Conservation (phyloP, 1,140 invertebrate species). For the Drosophila kepulauana region DNA sequence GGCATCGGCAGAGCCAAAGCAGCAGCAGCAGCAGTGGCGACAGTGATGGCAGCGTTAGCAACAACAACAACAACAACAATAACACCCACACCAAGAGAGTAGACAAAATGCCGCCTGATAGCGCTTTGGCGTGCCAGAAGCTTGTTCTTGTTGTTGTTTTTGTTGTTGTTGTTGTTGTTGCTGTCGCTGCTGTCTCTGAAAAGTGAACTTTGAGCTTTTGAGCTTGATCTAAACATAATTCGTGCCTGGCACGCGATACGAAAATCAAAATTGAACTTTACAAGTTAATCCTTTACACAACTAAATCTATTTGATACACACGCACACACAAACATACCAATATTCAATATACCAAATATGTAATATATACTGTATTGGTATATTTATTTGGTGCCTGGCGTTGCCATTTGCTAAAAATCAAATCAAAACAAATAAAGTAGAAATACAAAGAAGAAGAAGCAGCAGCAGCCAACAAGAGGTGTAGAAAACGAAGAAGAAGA, state of each 20-base stretch:
- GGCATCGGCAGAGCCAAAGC: not conserved
- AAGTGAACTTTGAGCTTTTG: conserved; percentile 44
- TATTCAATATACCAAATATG: not conserved
- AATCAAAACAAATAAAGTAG: conserved; percentile 28
- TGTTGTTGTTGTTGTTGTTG: conserved; percentile 1
- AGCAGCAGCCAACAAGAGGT: not conserved
- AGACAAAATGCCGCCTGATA: conserved; percentile 51
- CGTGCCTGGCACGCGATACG: conserved; percentile 66
- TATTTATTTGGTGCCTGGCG: conserved; percentile 29
- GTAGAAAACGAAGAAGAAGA: not conserved
- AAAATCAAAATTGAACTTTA: conserved; percentile 83
- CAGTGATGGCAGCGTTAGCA: conserved; percentile 5
- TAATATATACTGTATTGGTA: not conserved
- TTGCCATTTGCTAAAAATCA: conserved; percentile 48
- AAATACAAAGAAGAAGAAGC: conserved; percentile 13
- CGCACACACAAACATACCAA: conserved; percentile 1
- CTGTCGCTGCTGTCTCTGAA: conserved; percentile 16
- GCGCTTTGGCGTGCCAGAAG: conserved; percentile 41
- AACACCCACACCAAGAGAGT: conserved; percentile 28
- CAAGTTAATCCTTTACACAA: conserved; percentile 75
- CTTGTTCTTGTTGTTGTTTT: conserved; percentile 18
- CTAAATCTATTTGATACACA: conserved; percentile 34
- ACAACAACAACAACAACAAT: conserved; percentile 26
- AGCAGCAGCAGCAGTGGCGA: not conserved
- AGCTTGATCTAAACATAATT: conserved; percentile 65